Percentiles rank a stretch among this genome's conserved stretches.
Conservation (phyloP, 2,113 vertebrate species). For the Varanus komodoensis region DNA sequence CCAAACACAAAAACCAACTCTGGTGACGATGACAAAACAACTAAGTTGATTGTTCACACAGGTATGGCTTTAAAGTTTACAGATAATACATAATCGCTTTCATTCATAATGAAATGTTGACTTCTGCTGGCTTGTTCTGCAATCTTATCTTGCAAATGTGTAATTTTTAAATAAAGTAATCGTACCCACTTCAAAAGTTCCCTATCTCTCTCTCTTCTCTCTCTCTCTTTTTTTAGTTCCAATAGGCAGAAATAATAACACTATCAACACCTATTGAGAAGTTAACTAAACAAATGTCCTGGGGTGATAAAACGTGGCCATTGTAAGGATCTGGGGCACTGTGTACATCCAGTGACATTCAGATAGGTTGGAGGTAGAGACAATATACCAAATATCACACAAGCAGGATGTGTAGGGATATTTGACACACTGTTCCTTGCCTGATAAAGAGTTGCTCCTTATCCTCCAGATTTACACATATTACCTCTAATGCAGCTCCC, state of each 20-base stretch:
- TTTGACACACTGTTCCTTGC: constrained; percentile 45
- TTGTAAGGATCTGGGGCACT: constrained; percentile 64
- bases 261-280: constrained; percentile 76
- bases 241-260: constrained; percentile 67
- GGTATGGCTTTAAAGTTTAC: constrained; percentile 79
- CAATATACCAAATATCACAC: constrained; percentile 55
- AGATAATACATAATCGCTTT: constrained; percentile 78
- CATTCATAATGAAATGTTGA: constrained; percentile 82
- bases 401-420: constrained; percentile 70
- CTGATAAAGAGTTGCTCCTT: constrained; percentile 48
- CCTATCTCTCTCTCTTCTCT: constrained; percentile 71
- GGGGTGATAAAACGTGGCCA: constrained; percentile 66
- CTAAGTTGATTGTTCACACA: constrained; percentile 74
- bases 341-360: constrained; percentile 62
- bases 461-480: constrained; percentile 38
- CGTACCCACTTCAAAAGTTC: constrained; percentile 79
- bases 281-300: constrained; percentile 69
- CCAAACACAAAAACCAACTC: constrained; percentile 66
- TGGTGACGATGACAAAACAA: constrained; percentile 75
- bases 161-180: constrained; percentile 86
- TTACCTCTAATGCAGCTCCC: neutral
- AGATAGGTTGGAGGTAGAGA: constrained; percentile 55
- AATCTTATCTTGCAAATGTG: constrained; percentile 83
- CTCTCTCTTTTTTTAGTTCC: constrained; percentile 56
- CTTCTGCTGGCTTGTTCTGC: constrained; percentile 83